phyloP scores from a whole-genome alignment of 2,888 invertebrate genomes.

The Parascotia fuliginaria region DNA sequence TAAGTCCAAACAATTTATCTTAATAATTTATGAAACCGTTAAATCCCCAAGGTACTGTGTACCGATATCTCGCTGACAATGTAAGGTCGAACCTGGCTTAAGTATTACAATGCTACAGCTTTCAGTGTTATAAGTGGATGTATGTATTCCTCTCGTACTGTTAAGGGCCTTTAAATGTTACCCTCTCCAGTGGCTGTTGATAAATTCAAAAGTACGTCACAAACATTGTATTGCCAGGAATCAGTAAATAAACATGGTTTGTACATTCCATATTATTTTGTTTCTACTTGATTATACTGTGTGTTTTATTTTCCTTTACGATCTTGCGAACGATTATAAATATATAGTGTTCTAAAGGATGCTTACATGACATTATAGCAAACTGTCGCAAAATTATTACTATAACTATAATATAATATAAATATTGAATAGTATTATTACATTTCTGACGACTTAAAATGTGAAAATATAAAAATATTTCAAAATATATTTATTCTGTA shows the following conservation, averaged over 20 bases:
- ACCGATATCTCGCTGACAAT: slow-evolving; percentile 69
- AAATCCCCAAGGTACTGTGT: slow-evolving; percentile 78
- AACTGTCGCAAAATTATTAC: slow-evolving; percentile 66
- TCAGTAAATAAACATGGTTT: slow-evolving; percentile 90
- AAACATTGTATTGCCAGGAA: slow-evolving; percentile 87
- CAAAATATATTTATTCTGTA: slow-evolving; percentile 82
- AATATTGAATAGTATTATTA: slow-evolving; percentile 52
- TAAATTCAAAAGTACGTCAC: slow-evolving; percentile 71
- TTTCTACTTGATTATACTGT: slow-evolving; percentile 84
- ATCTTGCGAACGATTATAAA: slow-evolving; percentile 63
- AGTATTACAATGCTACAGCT: slow-evolving; percentile 71
- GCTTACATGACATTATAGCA: slow-evolving; percentile 69
- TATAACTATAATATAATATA: slow-evolving; percentile 56
- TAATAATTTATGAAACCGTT: slow-evolving; percentile 80
- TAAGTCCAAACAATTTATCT: slow-evolving; percentile 84
- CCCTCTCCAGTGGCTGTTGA: slow-evolving; percentile 60
- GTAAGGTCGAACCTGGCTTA: slow-evolving; percentile 76
- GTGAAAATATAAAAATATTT: slow-evolving; percentile 71
- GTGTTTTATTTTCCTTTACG: slow-evolving; percentile 82
- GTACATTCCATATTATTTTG: slow-evolving; percentile 93
- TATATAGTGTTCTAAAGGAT: slow-evolving; percentile 61
- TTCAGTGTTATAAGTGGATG: slow-evolving; percentile 77
- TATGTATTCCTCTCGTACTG: slow-evolving; percentile 67
- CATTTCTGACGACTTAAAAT: slow-evolving; percentile 75
- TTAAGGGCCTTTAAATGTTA: slow-evolving; percentile 58